These are phyloP conservation scores for Panthera tigris DNA, from an alignment of 2,113 vertebrate species.

Conservation along the genomic window DNA sequence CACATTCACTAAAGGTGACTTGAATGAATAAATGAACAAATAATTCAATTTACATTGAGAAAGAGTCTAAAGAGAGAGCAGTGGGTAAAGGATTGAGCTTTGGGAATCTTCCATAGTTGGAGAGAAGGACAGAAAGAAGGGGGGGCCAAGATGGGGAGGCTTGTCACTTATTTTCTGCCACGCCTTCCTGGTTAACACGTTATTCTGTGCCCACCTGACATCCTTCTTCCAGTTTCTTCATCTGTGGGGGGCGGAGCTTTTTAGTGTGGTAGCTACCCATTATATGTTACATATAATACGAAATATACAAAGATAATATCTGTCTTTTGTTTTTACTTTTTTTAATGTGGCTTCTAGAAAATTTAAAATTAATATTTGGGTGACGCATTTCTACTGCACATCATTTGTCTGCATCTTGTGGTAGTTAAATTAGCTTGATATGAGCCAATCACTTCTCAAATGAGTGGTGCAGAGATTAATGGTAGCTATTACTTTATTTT, in stretches of 20 bases:
- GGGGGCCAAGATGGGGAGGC: no score
- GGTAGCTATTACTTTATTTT: neutral
- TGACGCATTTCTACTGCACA: neutral
- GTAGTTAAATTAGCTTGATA: neutral
- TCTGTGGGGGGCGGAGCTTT: neutral
- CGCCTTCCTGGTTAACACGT: neutral
- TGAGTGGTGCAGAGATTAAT: neutral
- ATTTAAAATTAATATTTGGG: neutral
- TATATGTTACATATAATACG: no score
- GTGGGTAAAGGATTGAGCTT: neutral
- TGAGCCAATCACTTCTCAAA: neutral
- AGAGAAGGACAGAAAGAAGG: neutral
- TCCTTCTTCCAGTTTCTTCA: neutral
- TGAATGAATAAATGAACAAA: neutral
- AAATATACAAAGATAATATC: neutral
- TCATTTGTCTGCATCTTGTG: neutral
- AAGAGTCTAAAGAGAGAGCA: neutral
- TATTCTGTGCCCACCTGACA: neutral
- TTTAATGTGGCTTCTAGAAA: neutral
- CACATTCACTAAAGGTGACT: neutral
- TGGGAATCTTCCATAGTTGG: neutral
- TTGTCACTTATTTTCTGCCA: neutral
- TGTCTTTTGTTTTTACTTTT: conserved; percentile 11
- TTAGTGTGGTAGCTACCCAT: neutral
- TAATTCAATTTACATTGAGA: neutral